A percentile compares a stretch with the other conserved stretches of the same genome.
phyloP scores from a whole-genome alignment of 1,140 invertebrate species.

The Muscidifurax raptorellus region DNA sequence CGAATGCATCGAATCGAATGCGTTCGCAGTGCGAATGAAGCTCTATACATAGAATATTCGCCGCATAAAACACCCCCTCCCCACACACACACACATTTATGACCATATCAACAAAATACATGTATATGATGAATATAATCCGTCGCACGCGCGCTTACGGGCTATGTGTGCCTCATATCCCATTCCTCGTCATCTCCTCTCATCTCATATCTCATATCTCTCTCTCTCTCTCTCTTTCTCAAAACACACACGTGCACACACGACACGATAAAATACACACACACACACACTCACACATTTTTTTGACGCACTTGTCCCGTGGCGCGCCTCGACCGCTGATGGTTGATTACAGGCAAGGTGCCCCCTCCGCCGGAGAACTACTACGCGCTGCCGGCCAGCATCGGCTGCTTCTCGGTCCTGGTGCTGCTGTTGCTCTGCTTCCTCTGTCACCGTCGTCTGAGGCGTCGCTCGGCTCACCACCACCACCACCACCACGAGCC shows the following conservation, averaged over 20 bases:
- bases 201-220: background rate
- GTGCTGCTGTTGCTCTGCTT: conserved; percentile 66
- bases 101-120: no score
- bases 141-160: conserved; percentile 31
- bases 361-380: conserved; percentile 68
- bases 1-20: background rate
- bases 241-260: background rate
- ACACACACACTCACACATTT: background rate
- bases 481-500: conserved; percentile 18
- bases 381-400: conserved; percentile 68
- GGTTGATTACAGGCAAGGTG: conserved; percentile 69
- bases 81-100: no score
- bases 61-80: no score
- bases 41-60: no score
- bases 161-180: background rate
- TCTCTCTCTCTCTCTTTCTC: background rate
- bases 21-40: background rate
- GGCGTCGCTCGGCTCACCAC: conserved; percentile 9
- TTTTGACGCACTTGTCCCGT: conserved; percentile 11
- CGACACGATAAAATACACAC: background rate
- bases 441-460: conserved; percentile 67
- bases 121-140: background rate
- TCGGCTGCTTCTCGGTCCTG: conserved; percentile 63
- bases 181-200: background rate
- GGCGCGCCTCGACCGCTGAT: conserved; percentile 32